Base-by-base conservation (phyloP, 2,113 vertebrate genomes). In the Uropsilus gracilis region DNA sequence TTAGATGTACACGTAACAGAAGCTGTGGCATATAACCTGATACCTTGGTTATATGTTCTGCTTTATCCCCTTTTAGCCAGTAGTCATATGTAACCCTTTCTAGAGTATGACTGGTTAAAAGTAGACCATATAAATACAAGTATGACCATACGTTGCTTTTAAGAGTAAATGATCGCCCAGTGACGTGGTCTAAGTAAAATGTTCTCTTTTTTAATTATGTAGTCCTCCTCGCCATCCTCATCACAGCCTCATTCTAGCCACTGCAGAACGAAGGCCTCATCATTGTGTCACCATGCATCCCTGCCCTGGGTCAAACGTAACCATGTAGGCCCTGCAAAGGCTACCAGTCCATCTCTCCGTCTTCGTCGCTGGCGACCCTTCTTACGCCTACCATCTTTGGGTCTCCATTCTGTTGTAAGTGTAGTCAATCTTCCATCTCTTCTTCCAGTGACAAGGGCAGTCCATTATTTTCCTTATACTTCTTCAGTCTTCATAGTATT, bases 361-460 rank as follows among this genome's bases (percentile, higher is more conserved):
- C 98, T 98, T 89, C 98, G 98, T 97, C 98, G 98, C 97, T 98
- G 98, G 98, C 98, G 98, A 98, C 98, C 98, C 98, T 98, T 98
- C 98, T 98, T 98, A 98, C 98, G 98, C 97, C 97, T 98, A 92
- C 98, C 98, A 97, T 98, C 98, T 98, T 96, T 98, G 90, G 98
- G 98, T 98, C 98, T 98, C 97, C 98, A 98, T 98, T 98, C 98
- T 98, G 98, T 98, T 98, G 98, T 98, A 98, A 98, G 98, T 98
- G 97, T 98, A 98, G 98, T 98, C 98, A 97, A 98, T 97, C 98
- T 98, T 98, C 98, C 97, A 95, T 97, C 98, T 98, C 98, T 98
- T 91, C 98, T 97, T 97, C 97, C 82, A 98, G 97, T 97, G 98
- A 95, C 96, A 94, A 78, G 46, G 77, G 86, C 95, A 97, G 93